Percentiles rank a stretch among this genome's conserved stretches.
Conservation (phyloP, 2,888 invertebrate genomes). For the Melanostoma scalare region DNA sequence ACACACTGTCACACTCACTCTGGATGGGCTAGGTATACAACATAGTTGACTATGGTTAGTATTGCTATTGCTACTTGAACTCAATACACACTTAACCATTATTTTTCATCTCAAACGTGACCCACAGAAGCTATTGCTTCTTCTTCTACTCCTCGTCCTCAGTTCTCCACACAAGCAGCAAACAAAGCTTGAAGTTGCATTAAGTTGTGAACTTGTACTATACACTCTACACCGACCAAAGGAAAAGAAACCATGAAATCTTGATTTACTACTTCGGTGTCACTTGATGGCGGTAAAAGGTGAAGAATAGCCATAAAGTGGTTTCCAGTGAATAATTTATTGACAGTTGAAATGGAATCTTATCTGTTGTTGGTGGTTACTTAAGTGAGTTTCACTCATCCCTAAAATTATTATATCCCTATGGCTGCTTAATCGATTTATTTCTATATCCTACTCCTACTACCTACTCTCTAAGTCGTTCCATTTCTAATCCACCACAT, state of each 20-base stretch:
- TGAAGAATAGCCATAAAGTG: conserved; percentile 32
- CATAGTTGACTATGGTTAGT: too few relatives aligned
- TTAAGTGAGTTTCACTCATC: conserved; percentile 21
- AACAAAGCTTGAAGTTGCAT: conserved; percentile 10
- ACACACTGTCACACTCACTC: too few relatives aligned
- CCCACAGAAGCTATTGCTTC: conserved; percentile 1
- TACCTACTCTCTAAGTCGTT: neutral
- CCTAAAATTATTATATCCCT: neutral
- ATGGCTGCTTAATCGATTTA: conserved; percentile 20
- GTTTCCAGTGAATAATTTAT: conserved; percentile 58
- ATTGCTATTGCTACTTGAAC: neutral
- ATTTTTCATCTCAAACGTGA: neutral
- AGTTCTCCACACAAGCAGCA: neutral
- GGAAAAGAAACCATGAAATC: neutral
- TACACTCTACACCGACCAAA: neutral
- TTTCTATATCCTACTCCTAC: conserved; percentile 3
- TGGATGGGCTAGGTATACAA: neutral
- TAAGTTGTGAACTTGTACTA: neutral
- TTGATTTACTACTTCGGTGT: conserved; percentile 17
- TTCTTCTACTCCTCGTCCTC: neutral
- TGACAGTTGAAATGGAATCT: conserved; percentile 35
- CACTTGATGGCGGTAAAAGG: conserved; percentile 19
- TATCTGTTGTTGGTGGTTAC: conserved; percentile 13
- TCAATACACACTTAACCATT: neutral
- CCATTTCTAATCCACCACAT: conserved; percentile 14